Percentiles rank a stretch among this genome's conserved stretches.
Evolutionary conservation across 2,113 vertebrate genomes (phyloP).

Genomic region (Neotoma lepida): DNA sequence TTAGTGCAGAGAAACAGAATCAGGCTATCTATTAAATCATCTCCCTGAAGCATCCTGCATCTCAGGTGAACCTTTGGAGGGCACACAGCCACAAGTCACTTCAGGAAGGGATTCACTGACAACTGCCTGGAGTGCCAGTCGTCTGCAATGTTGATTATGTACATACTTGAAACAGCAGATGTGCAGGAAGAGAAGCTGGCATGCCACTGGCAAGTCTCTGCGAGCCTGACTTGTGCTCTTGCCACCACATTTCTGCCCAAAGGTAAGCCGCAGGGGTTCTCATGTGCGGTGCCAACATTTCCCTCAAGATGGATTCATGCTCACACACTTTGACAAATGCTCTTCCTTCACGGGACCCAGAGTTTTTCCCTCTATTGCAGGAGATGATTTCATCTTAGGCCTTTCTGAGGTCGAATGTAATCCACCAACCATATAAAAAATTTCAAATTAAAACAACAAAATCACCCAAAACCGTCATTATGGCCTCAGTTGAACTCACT

Average conservation of each 20-base stretch:
- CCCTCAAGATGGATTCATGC: conserved; percentile 38
- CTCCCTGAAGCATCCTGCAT: neutral
- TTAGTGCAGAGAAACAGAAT: neutral
- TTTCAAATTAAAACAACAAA: conserved; percentile 33
- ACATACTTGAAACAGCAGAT: conserved; percentile 68
- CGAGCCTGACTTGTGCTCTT: conserved; percentile 54
- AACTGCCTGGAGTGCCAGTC: conserved; percentile 49
- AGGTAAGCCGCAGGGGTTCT: conserved; percentile 43
- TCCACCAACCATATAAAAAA: neutral
- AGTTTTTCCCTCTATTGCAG: neutral
- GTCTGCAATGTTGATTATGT: conserved; percentile 61
- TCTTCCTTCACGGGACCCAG: conserved; percentile 24
- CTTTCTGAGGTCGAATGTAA: neutral
- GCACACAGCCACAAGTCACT: conserved; percentile 47
- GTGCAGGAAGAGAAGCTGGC: conserved; percentile 67
- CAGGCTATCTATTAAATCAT: neutral
- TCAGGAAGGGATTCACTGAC: neutral
- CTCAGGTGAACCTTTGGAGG: conserved; percentile 48
- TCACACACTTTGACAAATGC: neutral
- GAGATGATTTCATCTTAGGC: neutral
- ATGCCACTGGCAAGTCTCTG: conserved; percentile 42
- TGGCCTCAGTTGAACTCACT: neutral
- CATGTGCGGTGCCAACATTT: neutral
- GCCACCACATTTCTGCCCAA: conserved; percentile 57
- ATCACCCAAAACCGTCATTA: neutral